Conservation (phyloP, 2,797 vertebrate species). For the Holocentrus rufus region DNA sequence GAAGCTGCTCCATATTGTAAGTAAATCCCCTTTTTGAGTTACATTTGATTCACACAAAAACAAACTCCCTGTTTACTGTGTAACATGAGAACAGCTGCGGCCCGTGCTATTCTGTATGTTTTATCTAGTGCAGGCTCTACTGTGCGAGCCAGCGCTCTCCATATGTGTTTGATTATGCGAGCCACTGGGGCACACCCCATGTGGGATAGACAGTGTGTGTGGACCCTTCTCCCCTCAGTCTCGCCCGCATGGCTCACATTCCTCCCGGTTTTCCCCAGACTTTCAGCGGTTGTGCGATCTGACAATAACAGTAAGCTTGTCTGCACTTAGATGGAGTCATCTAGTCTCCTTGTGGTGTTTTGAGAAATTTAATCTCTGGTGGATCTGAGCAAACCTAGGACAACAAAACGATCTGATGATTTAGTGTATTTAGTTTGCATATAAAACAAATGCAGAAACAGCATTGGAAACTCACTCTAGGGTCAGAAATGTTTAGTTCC, state of each 20-base stretch:
- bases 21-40: constrained; percentile 49
- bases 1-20: constrained; percentile 97
- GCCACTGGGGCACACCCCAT: constrained; percentile 54
- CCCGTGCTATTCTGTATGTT: constrained; percentile 29
- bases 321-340: neutral
- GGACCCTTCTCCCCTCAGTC: constrained; percentile 38
- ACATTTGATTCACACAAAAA: constrained; percentile 21
- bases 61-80: constrained; percentile 7
- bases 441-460: neutral
- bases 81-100: constrained; percentile 2
- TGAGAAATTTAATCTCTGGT: neutral
- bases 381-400: neutral
- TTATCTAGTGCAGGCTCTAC: constrained; percentile 14
- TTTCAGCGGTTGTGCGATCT: constrained; percentile 17
- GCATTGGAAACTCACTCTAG: neutral
- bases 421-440: constrained; percentile 17
- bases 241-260: constrained; percentile 53
- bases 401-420: neutral
- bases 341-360: constrained; percentile 8
- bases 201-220: constrained; percentile 17
- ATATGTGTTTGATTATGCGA: constrained; percentile 68
- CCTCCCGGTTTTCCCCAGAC: constrained; percentile 37
- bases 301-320: constrained; percentile 7
- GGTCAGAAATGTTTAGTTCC: neutral
- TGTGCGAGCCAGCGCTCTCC: constrained; percentile 55